Percentiles rank a stretch among this genome's conserved stretches.
phyloP scores from a whole-genome alignment of 2,888 invertebrate species.

The Palloptera scutellata region DNA sequence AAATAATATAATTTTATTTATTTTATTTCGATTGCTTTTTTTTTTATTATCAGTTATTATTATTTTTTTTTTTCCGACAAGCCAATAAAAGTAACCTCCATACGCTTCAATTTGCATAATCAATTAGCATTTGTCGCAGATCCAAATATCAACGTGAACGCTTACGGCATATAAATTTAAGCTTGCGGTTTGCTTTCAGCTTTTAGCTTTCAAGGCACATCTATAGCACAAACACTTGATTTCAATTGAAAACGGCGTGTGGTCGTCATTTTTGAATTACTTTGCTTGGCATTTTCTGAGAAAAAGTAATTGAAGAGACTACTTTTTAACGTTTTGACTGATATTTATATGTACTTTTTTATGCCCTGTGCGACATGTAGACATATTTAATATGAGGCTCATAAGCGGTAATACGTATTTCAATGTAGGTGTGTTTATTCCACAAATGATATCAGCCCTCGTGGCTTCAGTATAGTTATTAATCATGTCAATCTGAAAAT shows the following conservation, averaged over 20 bases:
- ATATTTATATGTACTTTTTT: no score
- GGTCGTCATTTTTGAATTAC: background rate
- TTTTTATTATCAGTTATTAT: background rate
- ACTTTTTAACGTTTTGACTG: no score
- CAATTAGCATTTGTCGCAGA: slow-evolving; percentile 33
- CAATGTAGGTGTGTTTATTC: no score
- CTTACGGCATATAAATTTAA: slow-evolving; percentile 10
- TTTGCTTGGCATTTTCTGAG: slow-evolving; percentile 10
- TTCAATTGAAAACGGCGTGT: background rate
- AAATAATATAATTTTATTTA: background rate
- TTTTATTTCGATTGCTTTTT: background rate
- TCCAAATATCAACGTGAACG: background rate
- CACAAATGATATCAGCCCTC: no score
- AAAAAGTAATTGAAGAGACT: background rate
- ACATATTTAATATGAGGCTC: no score
- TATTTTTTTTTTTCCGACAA: background rate
- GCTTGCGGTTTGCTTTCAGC: background rate
- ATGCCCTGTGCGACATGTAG: no score
- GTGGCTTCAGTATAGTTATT: no score
- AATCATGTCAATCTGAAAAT: no score
- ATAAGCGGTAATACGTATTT: no score
- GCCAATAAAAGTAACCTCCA: slow-evolving; percentile 24
- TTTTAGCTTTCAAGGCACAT: background rate
- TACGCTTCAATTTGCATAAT: slow-evolving; percentile 33
- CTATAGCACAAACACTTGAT: background rate